These are phyloP conservation scores for Pegoplata infirma DNA, from an alignment of 2,888 invertebrate genomes.

Conservation along the genomic window DNA sequence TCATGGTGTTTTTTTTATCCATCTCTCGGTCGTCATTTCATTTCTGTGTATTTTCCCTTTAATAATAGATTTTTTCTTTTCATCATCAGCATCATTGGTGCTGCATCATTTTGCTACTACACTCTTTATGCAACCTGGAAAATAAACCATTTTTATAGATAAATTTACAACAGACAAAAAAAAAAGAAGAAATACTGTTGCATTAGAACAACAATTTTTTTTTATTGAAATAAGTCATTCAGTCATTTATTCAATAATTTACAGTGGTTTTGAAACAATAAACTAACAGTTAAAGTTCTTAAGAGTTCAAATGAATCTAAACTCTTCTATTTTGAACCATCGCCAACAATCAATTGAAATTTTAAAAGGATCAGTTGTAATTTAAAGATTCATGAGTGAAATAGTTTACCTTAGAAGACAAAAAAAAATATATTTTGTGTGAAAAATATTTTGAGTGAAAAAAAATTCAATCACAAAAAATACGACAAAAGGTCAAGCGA, in stretches of 20 bases:
- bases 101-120: conserved; percentile 20
- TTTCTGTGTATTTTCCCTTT: conserved; percentile 1
- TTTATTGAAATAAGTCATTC: background rate
- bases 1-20: background rate
- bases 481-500: too few relatives aligned
- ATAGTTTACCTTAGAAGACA: too few relatives aligned
- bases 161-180: conserved; percentile 1
- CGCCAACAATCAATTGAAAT: too few relatives aligned
- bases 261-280: conserved; percentile 6
- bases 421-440: too few relatives aligned
- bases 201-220: conserved; percentile 5
- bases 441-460: too few relatives aligned
- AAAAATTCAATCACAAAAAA: too few relatives aligned
- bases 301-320: too few relatives aligned
- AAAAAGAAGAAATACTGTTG: background rate
- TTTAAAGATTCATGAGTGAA: too few relatives aligned
- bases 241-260: too few relatives aligned
- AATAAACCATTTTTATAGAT: conserved; percentile 1
- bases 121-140: conserved; percentile 22
- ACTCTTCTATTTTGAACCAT: too few relatives aligned
- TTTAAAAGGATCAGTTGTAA: too few relatives aligned
- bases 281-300: too few relatives aligned
- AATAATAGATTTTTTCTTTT: conserved; percentile 25
- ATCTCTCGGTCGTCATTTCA: background rate
- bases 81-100: conserved; percentile 8